These are phyloP conservation scores for Eupithecia inturbata DNA, from an alignment of 2,888 invertebrate species.

Conservation along the genomic window DNA sequence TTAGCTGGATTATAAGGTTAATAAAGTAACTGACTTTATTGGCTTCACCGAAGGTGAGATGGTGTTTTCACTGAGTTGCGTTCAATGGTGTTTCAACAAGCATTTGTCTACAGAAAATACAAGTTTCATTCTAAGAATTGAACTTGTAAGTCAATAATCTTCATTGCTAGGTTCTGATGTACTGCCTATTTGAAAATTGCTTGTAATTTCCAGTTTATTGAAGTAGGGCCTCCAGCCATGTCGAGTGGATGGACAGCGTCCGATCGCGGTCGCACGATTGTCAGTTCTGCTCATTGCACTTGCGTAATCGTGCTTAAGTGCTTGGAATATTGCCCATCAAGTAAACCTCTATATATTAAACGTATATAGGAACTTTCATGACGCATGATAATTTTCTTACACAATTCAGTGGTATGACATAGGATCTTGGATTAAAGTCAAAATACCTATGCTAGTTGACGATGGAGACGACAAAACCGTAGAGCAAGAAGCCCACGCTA, in stretches of 20 bases:
- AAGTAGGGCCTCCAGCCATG: constrained; percentile 47
- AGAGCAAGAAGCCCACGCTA: background rate
- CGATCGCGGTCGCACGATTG: constrained; percentile 56
- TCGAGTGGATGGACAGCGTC: constrained; percentile 55
- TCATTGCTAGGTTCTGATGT: background rate
- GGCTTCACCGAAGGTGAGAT: constrained; percentile 9
- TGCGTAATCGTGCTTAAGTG: constrained; percentile 56
- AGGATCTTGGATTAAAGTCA: background rate
- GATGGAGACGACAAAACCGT: background rate
- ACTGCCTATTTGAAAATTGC: constrained; percentile 18
- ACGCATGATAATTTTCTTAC: background rate
- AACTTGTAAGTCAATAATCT: background rate
- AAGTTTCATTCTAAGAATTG: background rate
- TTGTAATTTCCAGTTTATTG: constrained; percentile 44
- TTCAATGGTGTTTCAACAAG: background rate
- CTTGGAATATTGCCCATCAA: constrained; percentile 39
- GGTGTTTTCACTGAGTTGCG: background rate
- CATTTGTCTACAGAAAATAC: background rate
- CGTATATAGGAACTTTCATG: background rate
- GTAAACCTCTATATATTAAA: constrained; percentile 24
- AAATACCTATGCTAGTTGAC: background rate
- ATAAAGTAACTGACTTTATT: constrained; percentile 45
- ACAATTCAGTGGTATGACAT: background rate
- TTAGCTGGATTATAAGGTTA: constrained; percentile 44
- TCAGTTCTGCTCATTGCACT: constrained; percentile 73